Evolutionary conservation across 1,140 invertebrate species (phyloP), one percentile per base, ranked within the genome.

Genomic region (Cydia fagiglandana): DNA sequence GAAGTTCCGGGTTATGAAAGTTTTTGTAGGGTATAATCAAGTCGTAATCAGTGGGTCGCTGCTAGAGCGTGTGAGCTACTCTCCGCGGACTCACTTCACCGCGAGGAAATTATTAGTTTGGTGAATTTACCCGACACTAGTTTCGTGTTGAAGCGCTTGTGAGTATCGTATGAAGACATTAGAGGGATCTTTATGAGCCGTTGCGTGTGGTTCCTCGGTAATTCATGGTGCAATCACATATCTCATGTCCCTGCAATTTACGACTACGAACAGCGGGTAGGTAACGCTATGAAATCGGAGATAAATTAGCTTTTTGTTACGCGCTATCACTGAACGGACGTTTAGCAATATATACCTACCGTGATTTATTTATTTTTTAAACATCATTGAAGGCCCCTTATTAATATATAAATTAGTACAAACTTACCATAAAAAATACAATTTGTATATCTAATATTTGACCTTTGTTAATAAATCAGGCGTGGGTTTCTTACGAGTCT

Each of bases 21-120:
- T 90, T 92, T 92, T 91, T 92, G 86, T 91, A 76, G 79, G 81
- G 83, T 88, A 82, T 88, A 92, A 92, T 92, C 88, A 88, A 91
- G 84, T 47, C 80, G 84, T 89, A 90, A 90, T 91, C 84, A 90
- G 84, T 77, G 88, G 88, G 86, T 88, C 75, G 85, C 83, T 12
- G 64, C 75, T 83, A 84, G 84, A 87, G 81, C 86, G 85, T 88
- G 86, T 88, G 86, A 89, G 87, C 83, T 86, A 84, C 83, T 84
- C 82, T 73, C 77, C 53, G 73, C 73, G 76, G 77, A 75, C 76
- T 77, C 80, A 77, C 75, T 80, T 85, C 80, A 80, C 78, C 81
- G 80, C 76, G 81, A 80, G 81, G 86, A 88, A 90, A 91, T 91
- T 90, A 88, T 87, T 87, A 84, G 76, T 85, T 86, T 83, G 81